Evolutionary conservation across 2,888 invertebrate genomes (phyloP).

Genomic region (Tetropium fuscum): DNA sequence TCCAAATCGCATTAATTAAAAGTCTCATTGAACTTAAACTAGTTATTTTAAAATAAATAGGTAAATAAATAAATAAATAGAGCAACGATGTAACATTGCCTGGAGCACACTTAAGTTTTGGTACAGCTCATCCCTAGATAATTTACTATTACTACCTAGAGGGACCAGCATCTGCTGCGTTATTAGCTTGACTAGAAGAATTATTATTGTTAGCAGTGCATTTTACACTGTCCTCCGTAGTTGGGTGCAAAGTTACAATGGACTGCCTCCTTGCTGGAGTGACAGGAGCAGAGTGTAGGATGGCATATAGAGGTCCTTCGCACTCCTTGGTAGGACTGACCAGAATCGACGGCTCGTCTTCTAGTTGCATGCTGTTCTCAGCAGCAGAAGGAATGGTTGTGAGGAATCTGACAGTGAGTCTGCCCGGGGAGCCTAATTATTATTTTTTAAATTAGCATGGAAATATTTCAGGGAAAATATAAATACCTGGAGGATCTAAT

Average conservation of each 20-base stretch:
- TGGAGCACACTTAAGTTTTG: constrained; percentile 22
- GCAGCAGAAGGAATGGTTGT: constrained; percentile 82
- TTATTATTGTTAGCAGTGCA: constrained; percentile 1
- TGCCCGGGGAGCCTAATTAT: constrained; percentile 66
- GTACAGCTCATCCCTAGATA: constrained; percentile 22
- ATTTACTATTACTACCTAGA: constrained; percentile 54
- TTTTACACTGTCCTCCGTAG: constrained; percentile 50
- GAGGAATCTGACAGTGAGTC: constrained; percentile 71
- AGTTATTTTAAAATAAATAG: constrained; percentile 27
- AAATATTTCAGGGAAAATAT: too few relatives aligned
- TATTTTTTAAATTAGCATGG: too few relatives aligned
- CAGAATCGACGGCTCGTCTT: constrained; percentile 69
- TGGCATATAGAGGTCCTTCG: constrained; percentile 63
- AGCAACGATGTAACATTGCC: constrained; percentile 9
- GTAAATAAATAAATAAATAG: constrained; percentile 44
- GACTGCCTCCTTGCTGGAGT: constrained; percentile 60
- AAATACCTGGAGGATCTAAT: constrained; percentile 69
- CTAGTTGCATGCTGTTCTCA: constrained; percentile 77
- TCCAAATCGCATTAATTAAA: too few relatives aligned
- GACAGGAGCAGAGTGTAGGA: constrained; percentile 59
- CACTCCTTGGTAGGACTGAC: constrained; percentile 61
- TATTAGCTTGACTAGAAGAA: constrained; percentile 51
- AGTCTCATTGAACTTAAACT: too few relatives aligned
- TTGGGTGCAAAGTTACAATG: constrained; percentile 64
- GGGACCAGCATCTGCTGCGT: constrained; percentile 46